Evolutionary conservation across 2,888 invertebrate genomes (phyloP).

Genomic region (Vannuccia rotundouncinata): DNA sequence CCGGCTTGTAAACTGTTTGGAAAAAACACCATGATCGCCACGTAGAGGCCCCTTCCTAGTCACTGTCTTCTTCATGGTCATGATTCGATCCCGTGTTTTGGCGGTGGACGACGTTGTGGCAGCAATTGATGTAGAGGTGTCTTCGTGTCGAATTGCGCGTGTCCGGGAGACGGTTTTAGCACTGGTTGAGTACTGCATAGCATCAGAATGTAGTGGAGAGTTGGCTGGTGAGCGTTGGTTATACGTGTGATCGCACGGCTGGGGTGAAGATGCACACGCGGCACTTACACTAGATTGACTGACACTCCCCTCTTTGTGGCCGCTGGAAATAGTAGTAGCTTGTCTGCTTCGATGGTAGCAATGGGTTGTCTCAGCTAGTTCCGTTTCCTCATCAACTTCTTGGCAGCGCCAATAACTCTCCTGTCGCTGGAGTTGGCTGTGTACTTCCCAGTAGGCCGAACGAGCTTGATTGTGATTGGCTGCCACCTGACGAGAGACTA

Average conservation of each 20-base stretch:
- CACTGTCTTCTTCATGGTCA: not conserved
- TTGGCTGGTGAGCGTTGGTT: not conserved
- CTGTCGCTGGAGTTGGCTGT: not conserved
- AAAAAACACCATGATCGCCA: not conserved
- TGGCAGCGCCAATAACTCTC: conserved; percentile 7
- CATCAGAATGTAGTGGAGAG: not conserved
- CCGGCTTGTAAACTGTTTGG: not conserved
- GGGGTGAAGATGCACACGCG: not conserved
- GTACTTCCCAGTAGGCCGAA: conserved; percentile 3
- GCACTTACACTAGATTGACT: not conserved
- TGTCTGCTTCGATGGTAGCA: not conserved
- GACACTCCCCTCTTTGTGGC: not conserved
- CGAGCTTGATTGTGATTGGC: conserved; percentile 23
- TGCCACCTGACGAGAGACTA: not conserved
- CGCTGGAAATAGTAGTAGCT: not conserved
- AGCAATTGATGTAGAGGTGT: too few species aligned
- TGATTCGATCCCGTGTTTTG: not conserved
- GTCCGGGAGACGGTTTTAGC: not conserved
- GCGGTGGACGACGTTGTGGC: not conserved
- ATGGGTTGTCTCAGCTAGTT: not conserved
- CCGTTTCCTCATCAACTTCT: not conserved
- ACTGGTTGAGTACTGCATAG: not conserved
- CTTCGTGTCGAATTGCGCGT: not conserved
- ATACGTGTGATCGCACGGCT: not conserved
- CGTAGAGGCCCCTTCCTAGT: not conserved